A percentile compares a stretch with the other conserved stretches of the same genome.
These are phyloP conservation scores for Melanophora roralis DNA, from an alignment of 2,888 invertebrate genomes.

Conservation along the genomic window DNA sequence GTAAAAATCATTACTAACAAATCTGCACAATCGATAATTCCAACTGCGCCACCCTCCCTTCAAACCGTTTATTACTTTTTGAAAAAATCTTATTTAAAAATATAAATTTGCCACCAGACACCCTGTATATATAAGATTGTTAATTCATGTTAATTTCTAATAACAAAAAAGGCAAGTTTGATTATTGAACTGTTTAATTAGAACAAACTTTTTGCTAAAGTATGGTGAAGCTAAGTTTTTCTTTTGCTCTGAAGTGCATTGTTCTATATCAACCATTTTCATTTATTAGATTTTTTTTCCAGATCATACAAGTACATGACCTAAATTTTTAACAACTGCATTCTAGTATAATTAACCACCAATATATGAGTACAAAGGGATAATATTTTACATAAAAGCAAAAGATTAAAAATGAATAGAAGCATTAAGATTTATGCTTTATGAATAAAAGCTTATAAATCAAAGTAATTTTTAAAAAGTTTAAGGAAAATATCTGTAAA, in stretches of 20 bases:
- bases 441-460: conserved; percentile 4
- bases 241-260: not conserved
- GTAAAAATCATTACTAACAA: no score
- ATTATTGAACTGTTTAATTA: conserved; percentile 36
- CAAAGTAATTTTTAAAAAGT: not conserved
- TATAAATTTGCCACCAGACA: no score
- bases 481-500: no score
- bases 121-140: no score
- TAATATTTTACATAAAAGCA: not conserved
- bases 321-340: not conserved
- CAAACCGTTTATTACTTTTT: no score
- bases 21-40: no score
- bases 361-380: not conserved
- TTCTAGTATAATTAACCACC: not conserved
- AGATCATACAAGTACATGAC: conserved; percentile 21
- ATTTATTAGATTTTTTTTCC: not conserved
- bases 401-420: not conserved
- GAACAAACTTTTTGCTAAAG: conserved; percentile 29
- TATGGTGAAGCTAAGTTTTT: conserved; percentile 9
- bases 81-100: no score
- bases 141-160: no score
- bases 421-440: not conserved
- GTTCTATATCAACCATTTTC: not conserved
- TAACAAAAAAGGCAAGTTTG: not conserved
- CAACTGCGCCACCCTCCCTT: no score